Percentiles rank a stretch among this genome's conserved stretches.
phyloP scores from a whole-genome alignment of 1,140 invertebrate genomes.

The Drosophila setifemur region DNA sequence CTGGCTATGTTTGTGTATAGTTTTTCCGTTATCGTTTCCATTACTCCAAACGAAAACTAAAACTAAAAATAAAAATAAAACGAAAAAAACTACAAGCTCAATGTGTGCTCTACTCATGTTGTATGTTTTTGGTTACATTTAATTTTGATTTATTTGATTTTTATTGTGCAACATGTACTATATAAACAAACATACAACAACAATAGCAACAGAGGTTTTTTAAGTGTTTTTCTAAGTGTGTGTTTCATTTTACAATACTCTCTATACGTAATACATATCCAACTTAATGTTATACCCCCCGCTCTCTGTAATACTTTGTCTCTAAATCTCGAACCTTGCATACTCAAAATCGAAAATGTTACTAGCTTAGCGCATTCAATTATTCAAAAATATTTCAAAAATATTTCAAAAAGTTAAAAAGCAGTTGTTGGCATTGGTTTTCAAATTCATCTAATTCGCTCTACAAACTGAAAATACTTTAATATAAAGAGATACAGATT shows the following conservation, averaged over 20 bases:
- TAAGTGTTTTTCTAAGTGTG: constrained; percentile 69
- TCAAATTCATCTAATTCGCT: constrained; percentile 59
- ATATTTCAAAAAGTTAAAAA: constrained; percentile 70
- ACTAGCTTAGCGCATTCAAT: constrained; percentile 62
- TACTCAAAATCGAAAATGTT: constrained; percentile 25
- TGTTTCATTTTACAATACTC: constrained; percentile 53
- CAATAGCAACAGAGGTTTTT: constrained; percentile 36
- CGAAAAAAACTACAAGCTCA: constrained; percentile 28
- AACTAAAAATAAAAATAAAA: no score
- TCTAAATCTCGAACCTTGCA: constrained; percentile 26
- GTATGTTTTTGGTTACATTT: constrained; percentile 27
- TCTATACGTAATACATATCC: constrained; percentile 49
- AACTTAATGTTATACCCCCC: constrained; percentile 46
- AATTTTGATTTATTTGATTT: constrained; percentile 24
- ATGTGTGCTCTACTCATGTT: constrained; percentile 55
- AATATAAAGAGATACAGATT: constrained; percentile 17
- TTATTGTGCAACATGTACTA: constrained; percentile 51
- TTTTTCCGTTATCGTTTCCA: constrained; percentile 57
- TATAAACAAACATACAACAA: constrained; percentile 31
- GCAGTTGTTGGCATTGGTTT: constrained; percentile 78
- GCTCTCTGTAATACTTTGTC: constrained; percentile 32
- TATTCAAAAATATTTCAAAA: constrained; percentile 81
- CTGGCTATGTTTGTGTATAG: constrained; percentile 69
- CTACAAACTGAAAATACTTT: constrained; percentile 5
- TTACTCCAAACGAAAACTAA: constrained; percentile 30